These are phyloP conservation scores for Temnothorax unifasciatus DNA, from an alignment of 2,888 invertebrate genomes.

Conservation along the genomic window DNA sequence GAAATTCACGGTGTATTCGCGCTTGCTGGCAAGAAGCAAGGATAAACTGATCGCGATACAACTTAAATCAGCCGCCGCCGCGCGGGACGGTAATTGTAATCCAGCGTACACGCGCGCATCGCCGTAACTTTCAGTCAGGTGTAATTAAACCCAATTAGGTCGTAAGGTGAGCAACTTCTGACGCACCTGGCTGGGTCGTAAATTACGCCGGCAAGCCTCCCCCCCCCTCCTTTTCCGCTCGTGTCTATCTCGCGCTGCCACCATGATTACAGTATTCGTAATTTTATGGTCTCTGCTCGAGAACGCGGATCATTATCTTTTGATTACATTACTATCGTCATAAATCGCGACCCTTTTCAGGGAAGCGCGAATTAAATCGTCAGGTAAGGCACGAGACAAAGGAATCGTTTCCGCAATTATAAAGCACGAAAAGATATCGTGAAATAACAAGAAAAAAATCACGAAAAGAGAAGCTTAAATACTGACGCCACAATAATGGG, in stretches of 20 bases:
- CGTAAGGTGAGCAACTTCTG: conserved; percentile 76
- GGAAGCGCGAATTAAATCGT: conserved; percentile 40
- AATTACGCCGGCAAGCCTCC: conserved; percentile 68
- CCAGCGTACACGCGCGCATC: conserved; percentile 56
- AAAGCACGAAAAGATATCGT: background rate
- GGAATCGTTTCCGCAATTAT: conserved; percentile 6
- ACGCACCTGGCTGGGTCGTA: conserved; percentile 73
- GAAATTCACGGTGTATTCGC: background rate
- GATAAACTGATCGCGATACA: conserved; percentile 40
- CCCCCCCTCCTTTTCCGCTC: conserved; percentile 9
- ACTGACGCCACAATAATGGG: background rate
- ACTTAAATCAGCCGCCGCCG: conserved; percentile 56
- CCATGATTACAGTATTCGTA: conserved; percentile 65
- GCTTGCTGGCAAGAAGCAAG: conserved; percentile 16
- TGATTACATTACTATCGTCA: conserved; percentile 50
- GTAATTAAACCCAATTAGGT: conserved; percentile 78
- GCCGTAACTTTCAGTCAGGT: conserved; percentile 72
- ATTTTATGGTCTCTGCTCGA: conserved; percentile 58
- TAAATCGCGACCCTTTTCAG: conserved; percentile 47
- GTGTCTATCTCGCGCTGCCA: conserved; percentile 56
- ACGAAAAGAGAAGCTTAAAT: background rate
- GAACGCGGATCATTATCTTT: conserved; percentile 48
- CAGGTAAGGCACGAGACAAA: conserved; percentile 2
- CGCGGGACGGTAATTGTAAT: conserved; percentile 64
- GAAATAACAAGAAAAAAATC: background rate